These are phyloP conservation scores for Sipha maydis DNA, from an alignment of 2,888 invertebrate genomes.

Conservation along the genomic window DNA sequence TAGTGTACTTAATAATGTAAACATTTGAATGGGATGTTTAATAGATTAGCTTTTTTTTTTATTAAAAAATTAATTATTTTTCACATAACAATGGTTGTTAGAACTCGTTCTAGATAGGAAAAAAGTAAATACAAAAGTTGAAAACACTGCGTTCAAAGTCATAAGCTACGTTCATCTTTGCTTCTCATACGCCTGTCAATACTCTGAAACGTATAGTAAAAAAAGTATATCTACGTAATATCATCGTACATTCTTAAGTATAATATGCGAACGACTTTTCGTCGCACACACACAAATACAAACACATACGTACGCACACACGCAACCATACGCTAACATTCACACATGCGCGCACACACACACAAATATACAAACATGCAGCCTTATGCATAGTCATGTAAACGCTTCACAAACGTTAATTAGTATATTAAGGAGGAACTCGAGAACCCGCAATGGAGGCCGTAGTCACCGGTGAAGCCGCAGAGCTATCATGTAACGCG, in stretches of 20 bases:
- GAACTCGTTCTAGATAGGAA: background rate
- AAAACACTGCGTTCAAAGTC: background rate
- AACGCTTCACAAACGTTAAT: constrained; percentile 48
- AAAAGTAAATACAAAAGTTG: background rate
- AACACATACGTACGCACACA: background rate
- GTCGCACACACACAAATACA: background rate
- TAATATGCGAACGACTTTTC: constrained; percentile 22
- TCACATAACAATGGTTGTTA: background rate
- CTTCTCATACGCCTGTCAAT: background rate
- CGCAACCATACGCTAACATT: background rate
- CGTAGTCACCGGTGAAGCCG: background rate
- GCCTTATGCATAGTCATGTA: constrained; percentile 41
- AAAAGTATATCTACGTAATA: background rate
- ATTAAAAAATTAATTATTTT: background rate
- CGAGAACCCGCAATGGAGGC: background rate
- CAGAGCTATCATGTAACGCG: background rate
- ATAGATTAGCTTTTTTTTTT: background rate
- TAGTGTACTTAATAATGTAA: background rate
- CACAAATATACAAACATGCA: background rate
- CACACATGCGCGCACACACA: background rate
- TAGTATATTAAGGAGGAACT: constrained; percentile 1
- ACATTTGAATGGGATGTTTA: background rate
- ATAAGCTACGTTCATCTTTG: background rate
- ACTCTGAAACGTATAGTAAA: background rate
- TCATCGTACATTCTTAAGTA: background rate